Percentiles rank a stretch among this genome's conserved stretches.
These are phyloP conservation scores for Onychostruthus taczanowskii DNA, from an alignment of 2,113 vertebrate species.

Conservation along the genomic window DNA sequence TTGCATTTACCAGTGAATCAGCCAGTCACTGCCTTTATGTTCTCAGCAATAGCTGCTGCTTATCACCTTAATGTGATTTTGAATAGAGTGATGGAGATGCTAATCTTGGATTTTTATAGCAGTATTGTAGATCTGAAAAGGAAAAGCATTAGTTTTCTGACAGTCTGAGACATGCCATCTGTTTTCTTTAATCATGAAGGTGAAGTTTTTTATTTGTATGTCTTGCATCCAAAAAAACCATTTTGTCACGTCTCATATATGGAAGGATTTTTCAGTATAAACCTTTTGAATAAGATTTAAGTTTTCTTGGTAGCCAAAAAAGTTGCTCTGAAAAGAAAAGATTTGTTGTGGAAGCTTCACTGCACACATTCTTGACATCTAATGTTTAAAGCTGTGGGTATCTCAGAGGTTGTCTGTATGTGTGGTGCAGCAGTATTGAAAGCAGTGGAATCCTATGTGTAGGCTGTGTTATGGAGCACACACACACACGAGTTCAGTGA, in stretches of 20 bases:
- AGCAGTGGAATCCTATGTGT: neutral
- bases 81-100: neutral
- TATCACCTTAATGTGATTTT: neutral
- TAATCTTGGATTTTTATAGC: conserved; percentile 18
- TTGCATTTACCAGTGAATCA: neutral
- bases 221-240: neutral
- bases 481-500: neutral
- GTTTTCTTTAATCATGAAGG: conserved; percentile 6
- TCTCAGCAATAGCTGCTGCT: neutral
- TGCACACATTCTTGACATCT: neutral
- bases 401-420: neutral
- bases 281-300: neutral
- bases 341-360: neutral
- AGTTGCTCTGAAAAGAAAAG: neutral
- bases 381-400: neutral
- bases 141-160: conserved; percentile 1
- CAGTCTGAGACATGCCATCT: neutral
- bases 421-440: neutral
- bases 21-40: neutral
- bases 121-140: neutral
- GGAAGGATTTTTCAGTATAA: neutral
- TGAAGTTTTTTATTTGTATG: conserved; percentile 2
- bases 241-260: neutral
- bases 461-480: neutral
- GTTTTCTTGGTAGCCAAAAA: neutral